A percentile compares a stretch with the other conserved stretches of the same genome.
These are phyloP conservation scores for Siniperca scherzeri DNA, from an alignment of 2,797 vertebrate species.

Conservation along the genomic window DNA sequence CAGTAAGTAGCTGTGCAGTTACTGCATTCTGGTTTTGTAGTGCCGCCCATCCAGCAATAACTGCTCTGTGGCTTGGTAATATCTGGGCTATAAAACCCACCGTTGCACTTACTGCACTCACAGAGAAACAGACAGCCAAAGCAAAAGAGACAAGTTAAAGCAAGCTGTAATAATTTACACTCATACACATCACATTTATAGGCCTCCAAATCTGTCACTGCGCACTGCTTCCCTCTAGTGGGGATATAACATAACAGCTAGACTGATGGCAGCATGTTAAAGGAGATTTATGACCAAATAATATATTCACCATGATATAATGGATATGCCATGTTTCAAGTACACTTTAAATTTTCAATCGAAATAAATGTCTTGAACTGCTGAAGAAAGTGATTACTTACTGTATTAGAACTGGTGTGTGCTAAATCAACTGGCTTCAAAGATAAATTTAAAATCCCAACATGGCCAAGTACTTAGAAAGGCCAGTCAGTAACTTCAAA, in stretches of 20 bases:
- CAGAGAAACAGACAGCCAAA: background rate
- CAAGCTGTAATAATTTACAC: background rate
- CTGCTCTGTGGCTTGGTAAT: background rate
- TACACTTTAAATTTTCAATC: constrained; percentile 22
- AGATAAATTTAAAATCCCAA: constrained; percentile 6
- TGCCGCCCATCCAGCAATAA: background rate
- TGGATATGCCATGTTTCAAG: background rate
- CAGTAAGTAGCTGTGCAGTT: background rate
- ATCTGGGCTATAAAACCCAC: background rate
- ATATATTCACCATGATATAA: background rate
- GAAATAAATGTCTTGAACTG: constrained; percentile 9
- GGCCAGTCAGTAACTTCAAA: constrained; percentile 13
- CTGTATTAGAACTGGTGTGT: background rate
- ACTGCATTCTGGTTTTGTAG: background rate
- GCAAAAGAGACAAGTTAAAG: background rate
- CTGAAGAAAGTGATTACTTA: background rate
- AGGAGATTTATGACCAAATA: constrained; percentile 10
- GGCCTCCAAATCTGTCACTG: background rate
- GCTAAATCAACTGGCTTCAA: constrained; percentile 11
- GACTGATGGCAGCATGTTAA: background rate
- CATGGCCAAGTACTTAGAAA: constrained; percentile 18
- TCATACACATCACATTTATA: too few relatives aligned
- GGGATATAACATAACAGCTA: constrained; percentile 13
- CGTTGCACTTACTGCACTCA: background rate
- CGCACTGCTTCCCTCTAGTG: constrained; percentile 69